phyloP scores from a whole-genome alignment of 2,888 invertebrate species.

The Aproaerema taeniolella region DNA sequence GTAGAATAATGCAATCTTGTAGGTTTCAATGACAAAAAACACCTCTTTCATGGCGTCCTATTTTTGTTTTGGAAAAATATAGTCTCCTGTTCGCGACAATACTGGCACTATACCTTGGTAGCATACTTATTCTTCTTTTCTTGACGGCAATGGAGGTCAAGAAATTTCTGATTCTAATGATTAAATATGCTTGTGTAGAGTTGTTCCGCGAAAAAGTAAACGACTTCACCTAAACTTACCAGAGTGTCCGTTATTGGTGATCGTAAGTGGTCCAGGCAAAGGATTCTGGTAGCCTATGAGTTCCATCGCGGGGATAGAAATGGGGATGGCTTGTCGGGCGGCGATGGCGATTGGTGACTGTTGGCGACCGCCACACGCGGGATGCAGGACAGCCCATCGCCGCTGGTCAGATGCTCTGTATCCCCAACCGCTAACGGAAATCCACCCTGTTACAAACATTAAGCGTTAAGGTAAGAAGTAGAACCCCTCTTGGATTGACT shows the following conservation, averaged over 20 bases:
- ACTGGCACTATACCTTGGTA: too few relatives aligned
- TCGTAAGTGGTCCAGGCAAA: conserved; percentile 78
- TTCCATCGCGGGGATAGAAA: conserved; percentile 84
- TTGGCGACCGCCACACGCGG: conserved; percentile 79
- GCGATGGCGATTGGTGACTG: conserved; percentile 84
- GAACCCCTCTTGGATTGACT: neutral
- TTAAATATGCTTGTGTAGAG: too few relatives aligned
- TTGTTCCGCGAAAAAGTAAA: too few relatives aligned
- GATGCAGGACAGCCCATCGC: conserved; percentile 79
- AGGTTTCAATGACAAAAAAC: too few relatives aligned
- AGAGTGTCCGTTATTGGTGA: conserved; percentile 84
- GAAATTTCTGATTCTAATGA: too few relatives aligned
- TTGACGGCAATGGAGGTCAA: too few relatives aligned
- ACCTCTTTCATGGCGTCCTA: too few relatives aligned
- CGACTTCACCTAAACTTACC: conserved; percentile 60
- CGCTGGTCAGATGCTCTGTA: conserved; percentile 80
- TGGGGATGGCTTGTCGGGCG: conserved; percentile 77
- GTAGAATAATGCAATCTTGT: neutral
- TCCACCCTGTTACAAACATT: too few relatives aligned
- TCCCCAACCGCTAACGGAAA: conserved; percentile 68
- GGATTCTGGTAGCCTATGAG: conserved; percentile 84
- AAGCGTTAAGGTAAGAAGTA: too few relatives aligned
- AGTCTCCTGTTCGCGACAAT: too few relatives aligned
- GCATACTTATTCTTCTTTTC: too few relatives aligned
- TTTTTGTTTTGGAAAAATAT: too few relatives aligned